Percentiles rank a stretch among this genome's conserved stretches.
These are phyloP conservation scores for Laupala kohalensis DNA, from an alignment of 1,140 invertebrate genomes.

Conservation along the genomic window DNA sequence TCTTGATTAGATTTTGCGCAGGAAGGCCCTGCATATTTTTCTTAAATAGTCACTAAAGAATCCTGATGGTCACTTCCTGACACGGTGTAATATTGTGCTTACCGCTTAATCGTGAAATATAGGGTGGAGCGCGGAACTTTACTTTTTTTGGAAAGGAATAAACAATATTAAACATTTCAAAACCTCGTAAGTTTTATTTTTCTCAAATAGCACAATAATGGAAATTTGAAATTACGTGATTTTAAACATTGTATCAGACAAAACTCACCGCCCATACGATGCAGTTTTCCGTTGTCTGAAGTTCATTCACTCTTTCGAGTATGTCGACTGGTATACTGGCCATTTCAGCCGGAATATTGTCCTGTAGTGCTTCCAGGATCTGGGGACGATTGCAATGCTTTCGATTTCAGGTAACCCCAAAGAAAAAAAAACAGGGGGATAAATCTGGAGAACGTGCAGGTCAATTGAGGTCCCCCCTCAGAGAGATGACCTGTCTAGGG, in stretches of 20 bases:
- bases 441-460: conserved; percentile 1
- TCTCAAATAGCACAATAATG: background rate
- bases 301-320: conserved; percentile 6
- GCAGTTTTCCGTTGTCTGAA: conserved; percentile 4
- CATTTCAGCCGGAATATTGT: conserved; percentile 12
- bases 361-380: conserved; percentile 8
- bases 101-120: too few relatives aligned
- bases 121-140: too few relatives aligned
- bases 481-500: conserved; percentile 2
- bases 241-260: background rate
- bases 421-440: background rate
- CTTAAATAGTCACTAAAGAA: too few relatives aligned
- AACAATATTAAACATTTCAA: too few relatives aligned
- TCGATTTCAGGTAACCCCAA: conserved; percentile 1
- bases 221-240: background rate
- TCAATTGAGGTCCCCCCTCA: conserved; percentile 1
- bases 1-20: too few relatives aligned
- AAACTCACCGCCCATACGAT: conserved; percentile 1
- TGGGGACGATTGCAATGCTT: conserved; percentile 9
- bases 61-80: too few relatives aligned
- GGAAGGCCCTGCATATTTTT: too few relatives aligned
- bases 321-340: conserved; percentile 9
- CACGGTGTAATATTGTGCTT: too few relatives aligned
- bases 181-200: too few relatives aligned
- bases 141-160: too few relatives aligned